Percentiles rank a stretch among this genome's conserved stretches.
phyloP scores from a whole-genome alignment of 2,113 vertebrate genomes.

The Picathartes gymnocephalus region DNA sequence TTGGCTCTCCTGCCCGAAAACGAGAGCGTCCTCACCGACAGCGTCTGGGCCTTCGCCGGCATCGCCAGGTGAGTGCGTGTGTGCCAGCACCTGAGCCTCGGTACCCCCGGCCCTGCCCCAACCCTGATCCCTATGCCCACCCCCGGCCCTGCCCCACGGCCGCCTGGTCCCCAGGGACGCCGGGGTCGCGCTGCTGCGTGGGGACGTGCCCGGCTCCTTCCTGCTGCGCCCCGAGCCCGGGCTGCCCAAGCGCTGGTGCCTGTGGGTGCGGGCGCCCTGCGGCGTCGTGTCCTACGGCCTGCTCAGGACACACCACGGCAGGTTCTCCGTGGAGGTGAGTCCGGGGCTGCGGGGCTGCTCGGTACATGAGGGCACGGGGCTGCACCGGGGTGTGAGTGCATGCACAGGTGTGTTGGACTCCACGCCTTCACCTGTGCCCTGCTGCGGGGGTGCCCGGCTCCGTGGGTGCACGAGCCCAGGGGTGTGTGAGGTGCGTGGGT shows the following conservation, averaged over 20 bases:
- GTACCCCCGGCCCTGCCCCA: background rate
- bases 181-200: constrained; percentile 77
- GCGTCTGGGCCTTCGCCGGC: constrained; percentile 87
- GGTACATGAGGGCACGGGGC: fast-evolving
- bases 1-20: constrained; percentile 78
- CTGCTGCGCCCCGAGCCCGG: constrained; percentile 81
- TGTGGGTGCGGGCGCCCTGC: constrained; percentile 82
- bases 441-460: fast-evolving
- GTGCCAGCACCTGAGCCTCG: fast-evolving
- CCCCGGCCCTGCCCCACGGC: background rate
- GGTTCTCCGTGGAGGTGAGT: constrained; percentile 83
- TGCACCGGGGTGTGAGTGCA: fast-evolving
- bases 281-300: constrained; percentile 78
- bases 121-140: no score
- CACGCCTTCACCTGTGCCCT: fast-evolving
- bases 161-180: constrained; percentile 64
- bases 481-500: fast-evolving
- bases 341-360: no score
- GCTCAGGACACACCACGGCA: constrained; percentile 73
- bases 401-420: background rate
- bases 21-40: constrained; percentile 81
- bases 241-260: constrained; percentile 70
- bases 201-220: constrained; percentile 85
- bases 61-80: constrained; percentile 75
- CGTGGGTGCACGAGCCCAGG: background rate